phyloP scores from a whole-genome alignment of 2,113 vertebrate genomes.

The Eulemur rufifrons region DNA sequence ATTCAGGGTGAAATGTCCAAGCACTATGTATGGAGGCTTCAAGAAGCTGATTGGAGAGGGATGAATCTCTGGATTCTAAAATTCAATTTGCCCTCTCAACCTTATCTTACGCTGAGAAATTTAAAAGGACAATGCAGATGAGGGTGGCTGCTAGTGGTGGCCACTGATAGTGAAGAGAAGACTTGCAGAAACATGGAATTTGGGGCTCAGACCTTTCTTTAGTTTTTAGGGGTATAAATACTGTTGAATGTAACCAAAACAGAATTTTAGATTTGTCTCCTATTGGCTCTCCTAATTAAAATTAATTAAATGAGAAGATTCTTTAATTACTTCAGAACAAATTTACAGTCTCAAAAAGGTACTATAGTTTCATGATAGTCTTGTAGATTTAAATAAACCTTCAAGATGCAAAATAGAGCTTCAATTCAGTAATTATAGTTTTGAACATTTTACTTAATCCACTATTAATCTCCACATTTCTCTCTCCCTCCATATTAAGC shows the following conservation, averaged over 20 bases:
- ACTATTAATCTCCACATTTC: neutral
- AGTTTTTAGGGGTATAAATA: neutral
- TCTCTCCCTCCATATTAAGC: neutral
- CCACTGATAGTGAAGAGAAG: neutral
- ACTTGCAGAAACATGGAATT: neutral
- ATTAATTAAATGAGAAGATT: neutral
- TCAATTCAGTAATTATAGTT: neutral
- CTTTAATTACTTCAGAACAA: neutral
- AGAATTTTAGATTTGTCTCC: neutral
- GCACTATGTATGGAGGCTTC: neutral
- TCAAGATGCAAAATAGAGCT: neutral
- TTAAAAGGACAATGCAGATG: neutral
- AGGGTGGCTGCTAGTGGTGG: too few relatives aligned
- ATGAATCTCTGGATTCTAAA: neutral
- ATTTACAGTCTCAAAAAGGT: neutral
- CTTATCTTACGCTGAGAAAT: neutral
- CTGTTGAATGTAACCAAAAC: neutral
- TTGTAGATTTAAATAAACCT: neutral
- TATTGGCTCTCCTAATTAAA: neutral
- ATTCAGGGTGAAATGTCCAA: neutral
- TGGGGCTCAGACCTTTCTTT: neutral
- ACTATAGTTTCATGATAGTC: neutral
- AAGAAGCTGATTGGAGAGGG: neutral
- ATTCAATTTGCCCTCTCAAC: neutral
- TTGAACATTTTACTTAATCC: neutral